Conservation (phyloP, 2,888 invertebrate genomes). For the Anarsia innoxiella region DNA sequence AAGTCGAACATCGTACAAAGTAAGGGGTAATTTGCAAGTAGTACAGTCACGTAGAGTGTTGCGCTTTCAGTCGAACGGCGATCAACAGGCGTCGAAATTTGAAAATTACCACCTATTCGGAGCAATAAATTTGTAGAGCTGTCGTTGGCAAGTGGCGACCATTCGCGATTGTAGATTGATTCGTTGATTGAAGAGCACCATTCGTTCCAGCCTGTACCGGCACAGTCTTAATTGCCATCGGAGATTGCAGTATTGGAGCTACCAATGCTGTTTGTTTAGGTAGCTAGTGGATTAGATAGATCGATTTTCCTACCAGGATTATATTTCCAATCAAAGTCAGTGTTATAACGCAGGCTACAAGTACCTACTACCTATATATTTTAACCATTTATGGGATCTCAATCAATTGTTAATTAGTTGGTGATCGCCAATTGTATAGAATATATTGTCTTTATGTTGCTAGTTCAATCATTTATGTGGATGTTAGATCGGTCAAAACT, state of each 20-base stretch:
- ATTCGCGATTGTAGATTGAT: slow-evolving; percentile 72
- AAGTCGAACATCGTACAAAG: slow-evolving; percentile 22
- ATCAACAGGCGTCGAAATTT: slow-evolving; percentile 68
- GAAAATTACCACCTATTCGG: slow-evolving; percentile 63
- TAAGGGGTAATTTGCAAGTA: slow-evolving; percentile 32
- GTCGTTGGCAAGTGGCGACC: slow-evolving; percentile 69
- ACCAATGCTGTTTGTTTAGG: slow-evolving; percentile 31
- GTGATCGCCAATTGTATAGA: too few relatives aligned
- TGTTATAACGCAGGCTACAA: too few relatives aligned
- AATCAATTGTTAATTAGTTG: too few relatives aligned
- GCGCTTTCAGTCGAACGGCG: slow-evolving; percentile 31
- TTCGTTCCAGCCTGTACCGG: slow-evolving; percentile 63
- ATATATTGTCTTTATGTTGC: too few relatives aligned
- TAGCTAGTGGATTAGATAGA: slow-evolving; percentile 3
- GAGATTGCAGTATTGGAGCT: slow-evolving; percentile 59
- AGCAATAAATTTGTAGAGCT: slow-evolving; percentile 70
- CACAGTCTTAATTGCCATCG: slow-evolving; percentile 67
- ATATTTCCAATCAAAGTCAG: too few relatives aligned
- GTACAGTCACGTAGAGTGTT: slow-evolving; percentile 21
- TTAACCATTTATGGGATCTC: too few relatives aligned
- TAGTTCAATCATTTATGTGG: too few relatives aligned
- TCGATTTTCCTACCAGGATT: not conserved
- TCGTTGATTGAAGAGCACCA: slow-evolving; percentile 73
- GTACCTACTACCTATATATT: too few relatives aligned
- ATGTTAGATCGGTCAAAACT: too few relatives aligned